Conservation (phyloP, 1,140 invertebrate species). For the Penaeus chinensis region DNA sequence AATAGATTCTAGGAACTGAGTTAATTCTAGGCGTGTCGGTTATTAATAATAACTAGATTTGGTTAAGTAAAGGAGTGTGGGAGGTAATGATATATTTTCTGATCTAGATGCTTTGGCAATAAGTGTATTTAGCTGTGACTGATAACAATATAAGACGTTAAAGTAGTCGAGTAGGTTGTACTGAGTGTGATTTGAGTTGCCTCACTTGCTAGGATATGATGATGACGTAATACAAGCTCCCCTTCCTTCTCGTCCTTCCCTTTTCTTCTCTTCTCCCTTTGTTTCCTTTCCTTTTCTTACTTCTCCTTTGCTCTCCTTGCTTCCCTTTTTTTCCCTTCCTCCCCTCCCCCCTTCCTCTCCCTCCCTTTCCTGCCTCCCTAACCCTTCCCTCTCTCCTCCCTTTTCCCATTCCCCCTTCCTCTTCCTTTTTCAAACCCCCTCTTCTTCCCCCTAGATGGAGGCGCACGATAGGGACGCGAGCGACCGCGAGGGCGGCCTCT, state of each 20-base stretch:
- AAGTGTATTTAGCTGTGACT: too few species aligned
- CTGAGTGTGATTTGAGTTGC: too few species aligned
- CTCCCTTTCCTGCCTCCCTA: neutral
- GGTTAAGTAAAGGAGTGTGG: too few species aligned
- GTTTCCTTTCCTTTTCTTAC: neutral
- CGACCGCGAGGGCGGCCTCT: neutral
- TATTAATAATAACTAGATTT: too few species aligned
- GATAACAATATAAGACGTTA: too few species aligned
- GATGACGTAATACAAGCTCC: neutral
- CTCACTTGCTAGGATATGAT: too few species aligned
- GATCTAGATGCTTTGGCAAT: too few species aligned
- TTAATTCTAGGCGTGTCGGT: too few species aligned
- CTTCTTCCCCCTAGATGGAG: slow-evolving; percentile 1
- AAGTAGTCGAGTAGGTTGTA: too few species aligned
- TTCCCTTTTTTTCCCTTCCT: neutral
- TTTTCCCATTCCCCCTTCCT: neutral
- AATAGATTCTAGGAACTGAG: too few species aligned
- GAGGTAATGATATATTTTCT: too few species aligned
- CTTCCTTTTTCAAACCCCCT: neutral
- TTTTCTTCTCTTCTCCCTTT: neutral
- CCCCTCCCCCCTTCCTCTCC: neutral
- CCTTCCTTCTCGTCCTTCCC: neutral
- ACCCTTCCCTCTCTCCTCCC: neutral
- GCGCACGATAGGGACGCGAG: neutral
- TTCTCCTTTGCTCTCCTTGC: neutral